Evolutionary conservation across 2,797 vertebrate species (phyloP).

Genomic region (Anas bahamensis): DNA sequence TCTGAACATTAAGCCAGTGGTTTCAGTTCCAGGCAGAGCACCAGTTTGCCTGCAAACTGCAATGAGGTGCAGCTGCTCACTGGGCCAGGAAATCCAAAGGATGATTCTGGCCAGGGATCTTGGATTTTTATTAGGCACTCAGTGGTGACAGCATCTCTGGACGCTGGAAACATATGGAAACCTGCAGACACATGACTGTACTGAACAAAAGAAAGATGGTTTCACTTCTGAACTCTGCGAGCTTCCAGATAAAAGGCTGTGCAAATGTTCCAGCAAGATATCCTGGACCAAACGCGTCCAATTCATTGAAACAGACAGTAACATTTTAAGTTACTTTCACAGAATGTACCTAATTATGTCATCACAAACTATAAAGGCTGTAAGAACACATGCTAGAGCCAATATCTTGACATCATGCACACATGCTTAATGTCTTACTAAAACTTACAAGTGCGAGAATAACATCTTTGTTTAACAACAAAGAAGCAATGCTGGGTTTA

Average conservation of each 20-base stretch:
- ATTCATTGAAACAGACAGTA: slow-evolving; percentile 56
- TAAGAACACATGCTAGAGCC: slow-evolving; percentile 68
- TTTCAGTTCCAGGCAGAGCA: not conserved
- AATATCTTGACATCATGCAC: slow-evolving; percentile 74
- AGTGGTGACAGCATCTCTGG: slow-evolving; percentile 31
- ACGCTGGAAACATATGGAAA: not conserved
- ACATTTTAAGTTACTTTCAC: slow-evolving; percentile 62
- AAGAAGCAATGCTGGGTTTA: slow-evolving; percentile 61
- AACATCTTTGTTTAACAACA: slow-evolving; percentile 78
- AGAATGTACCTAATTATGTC: slow-evolving; percentile 75
- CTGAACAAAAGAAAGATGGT: slow-evolving; percentile 14
- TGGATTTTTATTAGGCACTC: slow-evolving; percentile 19
- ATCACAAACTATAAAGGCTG: slow-evolving; percentile 68
- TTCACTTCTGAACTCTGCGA: slow-evolving; percentile 17
- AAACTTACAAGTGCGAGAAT: slow-evolving; percentile 64
- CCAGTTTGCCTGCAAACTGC: not conserved
- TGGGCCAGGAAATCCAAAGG: not conserved
- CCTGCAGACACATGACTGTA: not conserved
- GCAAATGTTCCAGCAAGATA: slow-evolving; percentile 44
- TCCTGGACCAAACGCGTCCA: not conserved
- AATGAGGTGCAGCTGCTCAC: slow-evolving; percentile 14
- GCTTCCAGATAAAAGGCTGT: slow-evolving; percentile 9
- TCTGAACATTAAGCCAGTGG: not conserved
- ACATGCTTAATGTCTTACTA: slow-evolving; percentile 71
- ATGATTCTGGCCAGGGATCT: not conserved